Conservation (phyloP, 2,797 vertebrate genomes). For the Echiichthys vipera region DNA sequence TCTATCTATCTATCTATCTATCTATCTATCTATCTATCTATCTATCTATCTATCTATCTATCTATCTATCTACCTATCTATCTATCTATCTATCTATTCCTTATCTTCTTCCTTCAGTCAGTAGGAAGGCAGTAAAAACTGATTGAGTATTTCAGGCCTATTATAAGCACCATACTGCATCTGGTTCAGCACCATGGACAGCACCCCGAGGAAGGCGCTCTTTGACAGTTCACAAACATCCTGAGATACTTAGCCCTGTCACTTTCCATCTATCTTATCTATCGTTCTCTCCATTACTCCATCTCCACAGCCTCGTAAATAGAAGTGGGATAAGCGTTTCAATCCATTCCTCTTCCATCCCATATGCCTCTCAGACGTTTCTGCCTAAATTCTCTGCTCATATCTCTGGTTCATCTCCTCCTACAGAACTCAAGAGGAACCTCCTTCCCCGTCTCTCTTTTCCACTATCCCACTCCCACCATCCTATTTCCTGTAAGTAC, state of each 20-base stretch:
- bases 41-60: too few relatives aligned
- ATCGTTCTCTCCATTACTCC: constrained; percentile 25
- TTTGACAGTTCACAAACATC: constrained; percentile 9
- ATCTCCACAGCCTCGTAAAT: constrained; percentile 28
- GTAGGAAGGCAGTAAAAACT: constrained; percentile 26
- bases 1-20: too few relatives aligned
- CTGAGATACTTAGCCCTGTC: constrained; percentile 29
- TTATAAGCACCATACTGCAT: not conserved
- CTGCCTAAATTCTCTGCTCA: constrained; percentile 25
- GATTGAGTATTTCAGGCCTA: constrained; percentile 29
- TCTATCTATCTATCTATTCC: not conserved
- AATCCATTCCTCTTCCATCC: constrained; percentile 21
- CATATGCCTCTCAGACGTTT: constrained; percentile 30
- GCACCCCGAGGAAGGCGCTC: constrained; percentile 9
- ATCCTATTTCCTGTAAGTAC: constrained; percentile 30
- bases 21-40: too few relatives aligned
- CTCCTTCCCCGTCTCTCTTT: constrained; percentile 10
- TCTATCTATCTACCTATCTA: not conserved
- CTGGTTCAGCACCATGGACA: constrained; percentile 67
- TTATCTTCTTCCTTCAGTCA: too few relatives aligned
- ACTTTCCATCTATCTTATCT: constrained; percentile 34
- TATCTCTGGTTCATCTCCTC: constrained; percentile 39
- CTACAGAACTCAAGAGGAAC: constrained; percentile 14
- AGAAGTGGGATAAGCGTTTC: constrained; percentile 50
- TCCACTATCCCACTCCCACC: not conserved